Evolutionary conservation across 1,140 invertebrate genomes (phyloP), one percentile per base, ranked within the genome.

Genomic region (Drosophila littoralis): DNA sequence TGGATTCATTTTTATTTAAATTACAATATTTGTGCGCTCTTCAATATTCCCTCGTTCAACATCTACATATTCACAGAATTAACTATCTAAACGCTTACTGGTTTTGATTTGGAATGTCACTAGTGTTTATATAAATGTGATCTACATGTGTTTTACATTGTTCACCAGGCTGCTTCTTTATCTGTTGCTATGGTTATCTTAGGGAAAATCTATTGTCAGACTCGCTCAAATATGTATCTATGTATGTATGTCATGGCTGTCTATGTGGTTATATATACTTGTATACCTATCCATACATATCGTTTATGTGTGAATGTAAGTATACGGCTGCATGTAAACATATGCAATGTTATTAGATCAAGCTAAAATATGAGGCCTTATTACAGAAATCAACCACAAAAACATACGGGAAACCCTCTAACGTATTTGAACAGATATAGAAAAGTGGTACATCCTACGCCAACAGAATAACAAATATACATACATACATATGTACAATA

Each of bases 21-120:
- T 79, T 85, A 85, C 79, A 85, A 60, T 86, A 88, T 82, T 86
- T 86, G 82, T 86, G 82, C 82, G 82, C 83, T 88, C 79, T 88
- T 88, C 75, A 80, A 79, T 86, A 81, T 86, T 45, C 50, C 75
- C 60, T 74, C 32, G 51, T 70, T 33, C 55, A 66, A 66, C 46
- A 42, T 48, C 58, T 66, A 78, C 51, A 72, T 78, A 57, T 75
- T 77, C 48, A 68, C 57, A 67, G 64, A 67, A 42, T 55, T 42
- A 55, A 74, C 71, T 85, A 81, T 75, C 67, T 88, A 76, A 64
- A 82, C 48, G 64, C 75, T 82, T 79, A 69, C 28, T 79, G 46
- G 35, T 76, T 82, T 81, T 76, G 59, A 69, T 73, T 70, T 79
- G 66, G 66, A 59, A 66, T 81, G 45, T 58, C 45, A 70, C 48